A percentile compares a stretch with the other conserved stretches of the same genome.
Conservation (phyloP, 2,888 invertebrate species). For the Hanleya hanleyi region DNA sequence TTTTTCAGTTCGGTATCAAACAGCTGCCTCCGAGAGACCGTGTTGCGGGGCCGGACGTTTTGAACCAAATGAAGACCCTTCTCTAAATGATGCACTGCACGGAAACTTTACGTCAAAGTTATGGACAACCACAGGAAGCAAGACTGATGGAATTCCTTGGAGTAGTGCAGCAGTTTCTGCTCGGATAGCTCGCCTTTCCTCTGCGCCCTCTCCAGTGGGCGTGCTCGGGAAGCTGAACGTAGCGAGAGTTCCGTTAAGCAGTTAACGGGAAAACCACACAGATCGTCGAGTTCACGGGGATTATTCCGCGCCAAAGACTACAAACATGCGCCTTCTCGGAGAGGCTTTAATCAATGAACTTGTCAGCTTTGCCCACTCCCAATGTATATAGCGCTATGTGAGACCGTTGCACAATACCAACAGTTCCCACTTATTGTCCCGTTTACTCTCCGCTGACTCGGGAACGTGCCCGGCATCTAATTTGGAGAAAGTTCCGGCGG, state of each 20-base stretch:
- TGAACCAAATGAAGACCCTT: too few species aligned
- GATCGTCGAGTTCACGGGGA: background rate
- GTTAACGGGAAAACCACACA: conserved; percentile 5
- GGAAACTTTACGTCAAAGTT: conserved; percentile 3
- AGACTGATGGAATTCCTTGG: background rate
- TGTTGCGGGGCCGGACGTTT: too few species aligned
- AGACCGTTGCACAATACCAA: background rate
- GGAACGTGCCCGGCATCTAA: background rate
- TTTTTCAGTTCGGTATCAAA: too few species aligned
- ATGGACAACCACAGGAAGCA: background rate
- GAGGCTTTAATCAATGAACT: background rate
- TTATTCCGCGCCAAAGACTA: background rate
- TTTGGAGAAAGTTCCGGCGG: background rate
- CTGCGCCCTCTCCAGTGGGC: background rate
- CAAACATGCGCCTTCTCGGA: background rate
- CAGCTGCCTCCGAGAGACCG: too few species aligned
- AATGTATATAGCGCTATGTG: background rate
- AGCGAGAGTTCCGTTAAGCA: background rate
- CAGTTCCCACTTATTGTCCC: background rate
- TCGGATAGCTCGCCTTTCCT: background rate
- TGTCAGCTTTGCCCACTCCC: background rate
- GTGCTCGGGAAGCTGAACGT: background rate
- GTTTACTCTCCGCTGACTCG: background rate
- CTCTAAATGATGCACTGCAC: background rate
- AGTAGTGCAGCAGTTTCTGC: background rate